Conservation (phyloP, 2,797 vertebrate species). For the Emydoidea blandingii region DNA sequence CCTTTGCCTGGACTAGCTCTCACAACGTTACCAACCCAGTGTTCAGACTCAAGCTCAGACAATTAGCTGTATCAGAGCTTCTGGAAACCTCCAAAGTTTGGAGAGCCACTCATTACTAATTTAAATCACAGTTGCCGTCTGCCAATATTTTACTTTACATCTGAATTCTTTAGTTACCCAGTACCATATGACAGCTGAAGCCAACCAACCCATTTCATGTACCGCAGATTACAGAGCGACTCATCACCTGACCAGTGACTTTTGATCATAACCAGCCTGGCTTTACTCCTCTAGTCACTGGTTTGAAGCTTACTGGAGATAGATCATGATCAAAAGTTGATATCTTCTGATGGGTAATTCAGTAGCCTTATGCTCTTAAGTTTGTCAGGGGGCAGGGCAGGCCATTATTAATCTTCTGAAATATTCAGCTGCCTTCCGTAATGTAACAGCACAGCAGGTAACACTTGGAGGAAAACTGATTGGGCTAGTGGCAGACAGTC, state of each 20-base stretch:
- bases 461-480: neutral
- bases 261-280: neutral
- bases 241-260: neutral
- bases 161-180: neutral
- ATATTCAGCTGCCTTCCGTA: neutral
- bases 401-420: neutral
- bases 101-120: neutral
- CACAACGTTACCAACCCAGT: neutral
- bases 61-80: neutral
- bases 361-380: neutral
- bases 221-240: neutral
- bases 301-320: neutral
- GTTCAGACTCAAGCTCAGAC: neutral
- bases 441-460: neutral
- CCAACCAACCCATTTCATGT: neutral
- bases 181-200: neutral
- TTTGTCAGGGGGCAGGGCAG: neutral
- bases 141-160: neutral
- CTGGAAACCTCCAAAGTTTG: neutral
- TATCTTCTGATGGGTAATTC: slow-evolving; percentile 7
- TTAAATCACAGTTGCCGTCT: neutral
- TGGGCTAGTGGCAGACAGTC: neutral
- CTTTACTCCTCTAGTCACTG: neutral
- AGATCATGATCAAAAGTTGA: neutral
- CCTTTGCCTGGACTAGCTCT: neutral